Conservation (phyloP, 2,113 vertebrate genomes). For the Girardinichthys multiradiatus region DNA sequence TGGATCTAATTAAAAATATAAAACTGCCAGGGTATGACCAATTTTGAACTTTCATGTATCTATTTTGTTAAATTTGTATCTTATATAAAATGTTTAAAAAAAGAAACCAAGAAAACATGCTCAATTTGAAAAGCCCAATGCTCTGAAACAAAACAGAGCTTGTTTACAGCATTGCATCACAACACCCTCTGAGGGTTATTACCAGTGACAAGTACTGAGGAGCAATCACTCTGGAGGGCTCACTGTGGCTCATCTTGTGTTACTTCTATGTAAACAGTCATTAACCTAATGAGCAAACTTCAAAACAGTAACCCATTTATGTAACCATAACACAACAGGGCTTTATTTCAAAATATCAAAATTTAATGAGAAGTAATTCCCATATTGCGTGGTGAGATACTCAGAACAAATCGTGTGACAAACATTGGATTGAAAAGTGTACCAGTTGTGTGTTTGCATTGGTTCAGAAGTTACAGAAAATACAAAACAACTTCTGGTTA, state of each 20-base stretch:
- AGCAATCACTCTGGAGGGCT: conserved; percentile 42
- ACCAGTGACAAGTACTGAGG: conserved; percentile 26
- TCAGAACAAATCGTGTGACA: background rate
- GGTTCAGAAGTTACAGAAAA: too few species aligned
- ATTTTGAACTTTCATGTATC: too few species aligned
- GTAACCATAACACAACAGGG: conserved; percentile 40
- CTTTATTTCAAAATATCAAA: conserved; percentile 30
- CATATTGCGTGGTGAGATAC: background rate
- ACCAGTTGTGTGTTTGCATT: too few species aligned
- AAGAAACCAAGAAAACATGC: background rate
- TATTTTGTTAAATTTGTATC: background rate
- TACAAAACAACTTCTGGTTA: too few species aligned
- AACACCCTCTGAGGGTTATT: conserved; percentile 65
- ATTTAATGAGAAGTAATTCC: conserved; percentile 4
- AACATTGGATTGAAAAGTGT: background rate
- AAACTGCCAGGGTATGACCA: too few species aligned
- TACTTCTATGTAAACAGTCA: conserved; percentile 64
- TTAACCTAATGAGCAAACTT: conserved; percentile 71
- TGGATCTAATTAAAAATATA: too few species aligned
- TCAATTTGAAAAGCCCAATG: conserved; percentile 12
- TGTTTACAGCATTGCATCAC: conserved; percentile 49
- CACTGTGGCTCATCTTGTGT: conserved; percentile 21
- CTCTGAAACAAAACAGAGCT: conserved; percentile 23
- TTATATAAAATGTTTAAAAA: background rate
- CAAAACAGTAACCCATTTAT: conserved; percentile 40